Evolutionary conservation across 2,888 invertebrate species (phyloP).

Genomic region (Hydroisotoma schaefferi): DNA sequence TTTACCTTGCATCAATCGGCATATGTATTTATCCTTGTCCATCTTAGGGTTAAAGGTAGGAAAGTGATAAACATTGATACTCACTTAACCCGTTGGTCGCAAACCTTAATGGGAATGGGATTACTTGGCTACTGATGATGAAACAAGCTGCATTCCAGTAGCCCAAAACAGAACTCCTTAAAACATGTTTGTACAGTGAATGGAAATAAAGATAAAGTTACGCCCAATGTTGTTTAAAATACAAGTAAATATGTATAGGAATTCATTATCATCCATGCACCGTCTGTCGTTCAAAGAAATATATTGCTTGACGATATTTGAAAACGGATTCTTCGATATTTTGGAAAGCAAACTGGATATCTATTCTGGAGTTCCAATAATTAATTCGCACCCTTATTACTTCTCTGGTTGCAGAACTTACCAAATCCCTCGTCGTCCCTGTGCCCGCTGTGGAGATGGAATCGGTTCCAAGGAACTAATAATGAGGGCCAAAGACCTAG

Average conservation of each 20-base stretch:
- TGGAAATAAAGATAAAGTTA: neutral
- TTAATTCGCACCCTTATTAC: neutral
- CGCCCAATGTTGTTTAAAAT: neutral
- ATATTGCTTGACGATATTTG: neutral
- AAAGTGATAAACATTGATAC: no score
- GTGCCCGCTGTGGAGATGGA: constrained; percentile 77
- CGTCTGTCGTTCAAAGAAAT: no score
- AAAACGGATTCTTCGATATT: neutral
- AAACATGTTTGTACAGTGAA: constrained; percentile 2
- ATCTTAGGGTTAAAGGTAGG: no score
- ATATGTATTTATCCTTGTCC: no score
- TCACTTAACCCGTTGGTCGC: no score
- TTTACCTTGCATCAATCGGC: no score
- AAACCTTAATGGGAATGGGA: no score
- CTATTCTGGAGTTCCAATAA: neutral
- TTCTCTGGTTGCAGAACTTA: constrained; percentile 75
- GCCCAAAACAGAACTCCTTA: neutral
- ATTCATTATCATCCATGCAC: no score
- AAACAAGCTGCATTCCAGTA: constrained; percentile 1
- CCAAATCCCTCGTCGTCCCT: constrained; percentile 65
- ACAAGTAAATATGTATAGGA: no score
- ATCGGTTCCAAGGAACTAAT: constrained; percentile 84
- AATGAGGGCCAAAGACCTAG: constrained; percentile 81
- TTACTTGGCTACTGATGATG: no score
- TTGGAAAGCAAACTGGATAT: neutral